Conservation (phyloP, 1,140 invertebrate genomes). For the Musca vetustissima region DNA sequence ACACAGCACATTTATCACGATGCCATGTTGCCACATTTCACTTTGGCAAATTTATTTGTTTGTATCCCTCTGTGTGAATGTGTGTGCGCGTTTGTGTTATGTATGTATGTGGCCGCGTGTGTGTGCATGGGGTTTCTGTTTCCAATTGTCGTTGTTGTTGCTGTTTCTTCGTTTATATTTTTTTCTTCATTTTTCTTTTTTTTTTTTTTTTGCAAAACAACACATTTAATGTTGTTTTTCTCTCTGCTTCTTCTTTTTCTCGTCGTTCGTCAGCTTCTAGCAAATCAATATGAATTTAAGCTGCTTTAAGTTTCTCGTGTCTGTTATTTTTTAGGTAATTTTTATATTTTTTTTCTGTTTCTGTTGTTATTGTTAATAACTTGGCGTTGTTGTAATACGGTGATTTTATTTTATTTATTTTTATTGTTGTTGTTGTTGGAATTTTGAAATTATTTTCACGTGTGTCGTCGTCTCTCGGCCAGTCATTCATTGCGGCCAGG, state of each 20-base stretch:
- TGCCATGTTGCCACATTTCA: conserved; percentile 29
- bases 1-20: conserved; percentile 19
- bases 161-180: conserved; percentile 12
- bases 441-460: no score
- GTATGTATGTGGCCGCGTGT: background rate
- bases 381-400: no score
- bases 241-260: conserved; percentile 5
- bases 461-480: no score
- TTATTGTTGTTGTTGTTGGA: no score
- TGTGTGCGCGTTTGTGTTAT: background rate
- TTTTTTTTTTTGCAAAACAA: conserved; percentile 20
- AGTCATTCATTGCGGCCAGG: no score
- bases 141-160: background rate
- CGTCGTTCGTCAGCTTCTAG: conserved; percentile 3
- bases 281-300: conserved; percentile 24
- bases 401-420: no score
- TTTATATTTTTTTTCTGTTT: conserved; percentile 12
- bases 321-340: conserved; percentile 17
- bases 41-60: background rate
- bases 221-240: conserved; percentile 16
- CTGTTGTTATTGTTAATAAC: no score
- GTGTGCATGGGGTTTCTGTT: background rate
- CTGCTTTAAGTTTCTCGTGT: conserved; percentile 20
- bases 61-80: background rate
- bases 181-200: no score